Base-by-base conservation (phyloP, 2,113 vertebrate species). In the Cyprinus carpio region DNA sequence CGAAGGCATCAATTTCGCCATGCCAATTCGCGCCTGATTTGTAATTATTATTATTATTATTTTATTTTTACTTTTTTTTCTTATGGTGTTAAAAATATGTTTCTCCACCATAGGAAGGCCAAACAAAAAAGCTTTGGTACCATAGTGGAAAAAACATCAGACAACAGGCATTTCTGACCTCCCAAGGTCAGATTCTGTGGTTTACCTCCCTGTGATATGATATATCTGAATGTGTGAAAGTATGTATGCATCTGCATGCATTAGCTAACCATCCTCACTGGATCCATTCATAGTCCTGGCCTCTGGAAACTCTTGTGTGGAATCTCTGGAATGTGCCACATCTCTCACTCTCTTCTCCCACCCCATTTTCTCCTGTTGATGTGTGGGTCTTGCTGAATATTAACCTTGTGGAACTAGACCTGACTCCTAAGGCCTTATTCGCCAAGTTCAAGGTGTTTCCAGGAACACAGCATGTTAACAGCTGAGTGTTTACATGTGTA, bases 231-330 rank as follows among this genome's bases (percentile, higher is more conserved):
- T 82, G 71, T 86, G 71, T 51, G 34, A 65, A 40, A 49, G 83
- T 76, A 58, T 79, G 86, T 72, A 71, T 40, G 29, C 29, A 40
- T 40, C 25, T 58, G 75, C 37, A 74, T 87, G 75, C 62, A 49
- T 78, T 79, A 69, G 54, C 46, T 56, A 82, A 76, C 82, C 25
- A 40, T 65, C 62, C 79, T 87, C 83, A 82, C 76, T 87, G 71
- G 72, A 85, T 27, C 79, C 87, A 87, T 87, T 87, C 78, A 87
- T 82, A 80, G 54, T 64, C 20, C 49, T 78, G 77, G 62, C 77
- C 37, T 29, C 84, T 81, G 60, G 77, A 84, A 84, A 77, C 37
- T 25, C 77, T 62, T 72, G 78, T 76, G 78, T 78, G 83, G 87
- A 87, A 85, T 72, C 81, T 49, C 49, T 16, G 29, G 64, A 85